phyloP scores from a whole-genome alignment of 2,888 invertebrate species.

The Loripinus fragilis region DNA sequence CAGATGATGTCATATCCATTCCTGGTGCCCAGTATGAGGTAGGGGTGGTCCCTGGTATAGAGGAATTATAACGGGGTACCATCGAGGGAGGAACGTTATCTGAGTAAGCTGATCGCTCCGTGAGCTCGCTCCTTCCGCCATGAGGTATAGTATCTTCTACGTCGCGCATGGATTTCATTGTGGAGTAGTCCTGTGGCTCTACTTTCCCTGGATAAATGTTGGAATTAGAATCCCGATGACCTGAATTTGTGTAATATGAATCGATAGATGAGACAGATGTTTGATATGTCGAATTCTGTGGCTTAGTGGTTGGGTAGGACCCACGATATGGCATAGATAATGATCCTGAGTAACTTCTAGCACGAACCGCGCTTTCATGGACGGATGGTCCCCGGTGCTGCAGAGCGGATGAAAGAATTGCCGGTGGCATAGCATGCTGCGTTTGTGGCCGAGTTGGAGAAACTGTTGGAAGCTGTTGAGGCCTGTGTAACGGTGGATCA shows the following conservation, averaged over 20 bases:
- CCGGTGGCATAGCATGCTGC: slow-evolving; percentile 15
- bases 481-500: slow-evolving; percentile 11
- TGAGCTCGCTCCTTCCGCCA: background rate
- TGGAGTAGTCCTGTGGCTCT: slow-evolving; percentile 43
- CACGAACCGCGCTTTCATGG: slow-evolving; percentile 14
- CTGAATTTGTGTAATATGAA: slow-evolving; percentile 35
- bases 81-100: slow-evolving; percentile 43
- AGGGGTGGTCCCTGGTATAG: slow-evolving; percentile 35
- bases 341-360: slow-evolving; percentile 14
- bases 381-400: slow-evolving; percentile 1
- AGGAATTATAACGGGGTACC: slow-evolving; percentile 35
- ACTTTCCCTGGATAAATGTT: slow-evolving; percentile 48
- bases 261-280: slow-evolving; percentile 18
- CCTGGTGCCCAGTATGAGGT: slow-evolving; percentile 51
- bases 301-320: background rate
- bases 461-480: background rate
- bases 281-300: slow-evolving; percentile 17
- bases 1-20: slow-evolving; percentile 56
- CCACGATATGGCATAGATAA: slow-evolving; percentile 2
- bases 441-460: background rate
- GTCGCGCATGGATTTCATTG: slow-evolving; percentile 48
- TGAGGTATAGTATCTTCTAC: background rate
- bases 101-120: slow-evolving; percentile 40
- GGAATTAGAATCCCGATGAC: slow-evolving; percentile 34
- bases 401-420: background rate